A percentile compares a stretch with the other conserved stretches of the same genome.
Conservation (phyloP, 2,888 invertebrate species). For the Eristalinus aeneus region DNA sequence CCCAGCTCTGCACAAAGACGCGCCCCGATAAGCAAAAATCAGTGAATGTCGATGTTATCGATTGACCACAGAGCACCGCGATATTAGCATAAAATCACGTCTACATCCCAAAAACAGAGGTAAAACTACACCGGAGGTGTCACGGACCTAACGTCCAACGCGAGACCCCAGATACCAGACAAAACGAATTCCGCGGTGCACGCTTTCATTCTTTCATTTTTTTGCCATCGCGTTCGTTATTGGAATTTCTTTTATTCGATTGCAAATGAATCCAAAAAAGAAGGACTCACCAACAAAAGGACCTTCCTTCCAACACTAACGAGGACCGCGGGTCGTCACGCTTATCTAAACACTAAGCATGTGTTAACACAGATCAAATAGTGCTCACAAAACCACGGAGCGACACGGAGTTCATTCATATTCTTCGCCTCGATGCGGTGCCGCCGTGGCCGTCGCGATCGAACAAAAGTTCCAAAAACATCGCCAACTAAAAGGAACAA, state of each 20-base stretch:
- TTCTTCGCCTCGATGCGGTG: too few species aligned
- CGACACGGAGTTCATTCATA: conserved; percentile 64
- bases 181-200: conserved; percentile 54
- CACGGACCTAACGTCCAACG: conserved; percentile 47
- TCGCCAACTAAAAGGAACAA: conserved; percentile 30
- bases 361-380: conserved; percentile 68
- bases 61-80: conserved; percentile 16
- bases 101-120: conserved; percentile 67
- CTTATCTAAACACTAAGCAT: conserved; percentile 70
- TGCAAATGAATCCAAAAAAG: conserved; percentile 25
- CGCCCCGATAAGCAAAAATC: conserved; percentile 43
- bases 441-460: conserved; percentile 36
- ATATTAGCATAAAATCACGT: conserved; percentile 66
- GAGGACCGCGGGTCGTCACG: conserved; percentile 46
- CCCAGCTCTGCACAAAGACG: neutral
- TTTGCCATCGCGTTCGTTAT: neutral
- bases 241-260: conserved; percentile 69
- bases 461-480: conserved; percentile 38
- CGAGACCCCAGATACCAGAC: conserved; percentile 27
- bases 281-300: conserved; percentile 7
- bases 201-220: conserved; percentile 19
- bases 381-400: conserved; percentile 62
- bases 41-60: conserved; percentile 48
- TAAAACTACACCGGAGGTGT: conserved; percentile 64
- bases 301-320: conserved; percentile 38